These are phyloP conservation scores for Oriolus oriolus DNA, from an alignment of 2,113 vertebrate genomes.

Conservation along the genomic window DNA sequence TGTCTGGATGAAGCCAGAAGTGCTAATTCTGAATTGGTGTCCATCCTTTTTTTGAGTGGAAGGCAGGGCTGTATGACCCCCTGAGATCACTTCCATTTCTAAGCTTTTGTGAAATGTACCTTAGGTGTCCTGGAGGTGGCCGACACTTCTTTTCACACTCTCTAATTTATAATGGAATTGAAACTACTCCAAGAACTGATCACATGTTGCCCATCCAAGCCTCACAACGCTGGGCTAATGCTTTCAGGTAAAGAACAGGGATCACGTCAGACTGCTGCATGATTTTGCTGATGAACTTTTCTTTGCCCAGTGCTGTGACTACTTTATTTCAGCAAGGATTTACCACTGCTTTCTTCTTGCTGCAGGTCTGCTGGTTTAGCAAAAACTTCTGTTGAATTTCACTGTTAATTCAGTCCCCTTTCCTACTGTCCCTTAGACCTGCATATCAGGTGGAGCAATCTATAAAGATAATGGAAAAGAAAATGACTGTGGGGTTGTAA, in stretches of 20 bases:
- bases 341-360: not conserved
- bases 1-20: not conserved
- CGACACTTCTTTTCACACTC: not conserved
- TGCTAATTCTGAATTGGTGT: not conserved
- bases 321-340: not conserved
- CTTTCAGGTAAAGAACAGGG: not conserved
- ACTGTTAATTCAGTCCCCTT: not conserved
- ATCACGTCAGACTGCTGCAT: not conserved
- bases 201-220: not conserved
- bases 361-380: not conserved
- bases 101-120: not conserved
- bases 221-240: not conserved
- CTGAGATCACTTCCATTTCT: not conserved
- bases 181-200: not conserved
- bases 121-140: not conserved
- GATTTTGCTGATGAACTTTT: not conserved
- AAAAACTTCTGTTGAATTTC: not conserved
- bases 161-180: not conserved
- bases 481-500: not conserved
- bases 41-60: not conserved
- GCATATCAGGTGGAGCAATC: not conserved
- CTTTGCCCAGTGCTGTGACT: not conserved
- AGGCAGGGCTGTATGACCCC: not conserved
- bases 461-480: not conserved
- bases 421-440: not conserved